Evolutionary conservation across 2,113 vertebrate genomes (phyloP).

Genomic region (Catharus minimus): DNA sequence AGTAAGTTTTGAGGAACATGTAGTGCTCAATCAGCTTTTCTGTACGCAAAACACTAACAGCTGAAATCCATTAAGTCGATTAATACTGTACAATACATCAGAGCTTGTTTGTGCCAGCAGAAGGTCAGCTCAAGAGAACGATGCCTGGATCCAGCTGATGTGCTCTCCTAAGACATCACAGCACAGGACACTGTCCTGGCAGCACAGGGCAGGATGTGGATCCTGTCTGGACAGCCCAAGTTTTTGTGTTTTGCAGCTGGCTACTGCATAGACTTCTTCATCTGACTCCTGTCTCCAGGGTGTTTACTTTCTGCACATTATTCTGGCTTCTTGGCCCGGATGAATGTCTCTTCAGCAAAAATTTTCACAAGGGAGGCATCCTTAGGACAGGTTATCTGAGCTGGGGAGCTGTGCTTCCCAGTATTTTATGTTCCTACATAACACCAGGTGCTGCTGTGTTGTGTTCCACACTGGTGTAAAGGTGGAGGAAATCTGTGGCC

Average conservation of each 20-base stretch:
- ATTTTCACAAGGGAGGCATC: neutral
- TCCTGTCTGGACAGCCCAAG: neutral
- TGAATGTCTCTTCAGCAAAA: neutral
- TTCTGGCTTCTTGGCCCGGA: neutral
- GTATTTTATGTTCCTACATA: neutral
- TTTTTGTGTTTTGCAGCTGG: neutral
- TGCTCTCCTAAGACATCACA: neutral
- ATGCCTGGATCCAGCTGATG: neutral
- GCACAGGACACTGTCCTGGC: neutral
- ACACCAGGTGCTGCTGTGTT: neutral
- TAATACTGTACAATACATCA: neutral
- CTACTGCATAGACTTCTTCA: neutral
- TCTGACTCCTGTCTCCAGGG: neutral
- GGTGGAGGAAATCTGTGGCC: neutral
- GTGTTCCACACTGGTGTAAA: neutral
- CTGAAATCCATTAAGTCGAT: conserved; percentile 52
- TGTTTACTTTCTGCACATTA: neutral
- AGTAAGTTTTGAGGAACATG: conserved; percentile 36
- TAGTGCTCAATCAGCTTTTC: neutral
- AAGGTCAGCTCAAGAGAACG: neutral
- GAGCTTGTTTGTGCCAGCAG: neutral
- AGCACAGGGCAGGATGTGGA: neutral
- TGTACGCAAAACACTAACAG: neutral
- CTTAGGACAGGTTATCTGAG: neutral
- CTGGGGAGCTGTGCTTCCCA: accelerated